Base-by-base conservation (phyloP, 1,140 invertebrate species). In the Pogonomyrmex californicus region DNA sequence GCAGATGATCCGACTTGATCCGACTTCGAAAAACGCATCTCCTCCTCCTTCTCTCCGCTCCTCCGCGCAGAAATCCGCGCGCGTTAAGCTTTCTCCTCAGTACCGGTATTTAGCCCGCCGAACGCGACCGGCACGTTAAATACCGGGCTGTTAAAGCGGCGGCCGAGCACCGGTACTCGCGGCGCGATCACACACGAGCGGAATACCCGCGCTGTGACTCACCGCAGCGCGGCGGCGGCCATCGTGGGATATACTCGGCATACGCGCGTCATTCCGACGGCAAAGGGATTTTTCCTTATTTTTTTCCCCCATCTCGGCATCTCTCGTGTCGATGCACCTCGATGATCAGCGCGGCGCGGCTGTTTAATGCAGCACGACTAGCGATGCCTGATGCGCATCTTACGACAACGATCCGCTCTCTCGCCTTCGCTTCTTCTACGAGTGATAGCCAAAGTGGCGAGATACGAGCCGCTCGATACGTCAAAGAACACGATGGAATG, bases 71-170 rank as follows among this genome's bases (percentile, higher is more conserved):
- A 49, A 23, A 51, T 86, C 51, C 86, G 17, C 23, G 36, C n/a
- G 36, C 33, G 49, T 30, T 65, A 85, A 63, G 54, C 71, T 49
- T n/a, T 38, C n/a, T 62, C 23, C 60, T 17, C 62, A 88, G 63
- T 82, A 89, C 63, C 77, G 87, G 58, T 85, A 85, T 90, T 89
- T 89, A 89, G 56, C 49, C 56, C 38, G 54, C 47, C 65, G 85
- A 89, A 89, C 70, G 36, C 70, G 68, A 63, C 41, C 51, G 88
- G 86, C 85, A 87, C 77, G 76, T 75, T 87, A 65, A 83, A 90
- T 90, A 58, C 71, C 65, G 75, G 33, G 77, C 65, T 83, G 63
- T 82, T 87, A 82, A 73, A 71, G 79, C 66, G 54, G 51, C 66
- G 51, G 51, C 23, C 62, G 62, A 30, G 33, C 47, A 77, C 60